Base-by-base conservation (phyloP, 2,888 invertebrate species). In the Heliconius ismenius region DNA sequence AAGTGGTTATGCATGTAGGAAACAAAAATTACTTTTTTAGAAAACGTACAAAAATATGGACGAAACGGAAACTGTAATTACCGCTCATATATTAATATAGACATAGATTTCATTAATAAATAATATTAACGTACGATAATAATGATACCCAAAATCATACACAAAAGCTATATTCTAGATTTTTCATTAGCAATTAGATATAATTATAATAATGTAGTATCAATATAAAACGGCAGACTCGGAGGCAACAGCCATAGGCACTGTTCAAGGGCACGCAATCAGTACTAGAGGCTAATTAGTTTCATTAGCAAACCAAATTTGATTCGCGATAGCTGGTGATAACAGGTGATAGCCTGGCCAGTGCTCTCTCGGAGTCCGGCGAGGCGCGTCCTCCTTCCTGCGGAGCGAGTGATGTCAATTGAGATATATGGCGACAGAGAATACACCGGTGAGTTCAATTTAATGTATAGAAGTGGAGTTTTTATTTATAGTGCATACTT, bases 301-400 rank as follows among this genome's bases (percentile, higher is more conserved):
- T 78, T 79, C 73, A 79, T 78, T 78, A 75, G 76, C 79, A 75
- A 78, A 76, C 74, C 73, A 75, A 78, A 79, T 78, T 62, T 62
- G 76, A 78, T 78, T 64, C 68, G 63, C 73, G 78, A 73, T 78
- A 79, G 73, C 36, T 54, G 36, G 64, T 78, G 79, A 78, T 79
- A 79, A 74, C 36, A 21, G 18, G 28, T 74, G 78, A 78, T 76
- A 75, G 60, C 60, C 36, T n/a, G 65, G n/a, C 54, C 15, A 62
- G 10, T 54, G 28, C 28, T 39, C 32, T 54, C n/a, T 18, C 54
- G 11, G 39, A 24, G 49, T 49, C 69, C 62, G 75, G 39, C 58
- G 70, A 60, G 39, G 24, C 54, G 54, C 58, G 58, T 2, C 49
- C 7, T 24, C 24, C 15, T 28, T 26, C 3, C 28, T 11, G 43